phyloP scores from a whole-genome alignment of 2,797 vertebrate genomes.

The Scolopax rusticola region DNA sequence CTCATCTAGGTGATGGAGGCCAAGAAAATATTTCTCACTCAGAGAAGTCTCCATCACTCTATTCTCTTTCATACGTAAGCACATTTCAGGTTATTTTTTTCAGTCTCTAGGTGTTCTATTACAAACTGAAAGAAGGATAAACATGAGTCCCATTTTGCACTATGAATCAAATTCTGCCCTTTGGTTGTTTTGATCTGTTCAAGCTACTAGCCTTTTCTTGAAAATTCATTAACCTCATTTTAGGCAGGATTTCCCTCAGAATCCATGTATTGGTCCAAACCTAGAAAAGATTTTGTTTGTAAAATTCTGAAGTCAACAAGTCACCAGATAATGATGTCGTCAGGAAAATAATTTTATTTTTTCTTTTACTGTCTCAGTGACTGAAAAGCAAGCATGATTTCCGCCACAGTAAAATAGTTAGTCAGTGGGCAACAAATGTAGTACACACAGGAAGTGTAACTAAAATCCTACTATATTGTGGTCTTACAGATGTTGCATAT shows the following conservation, averaged over 20 bases:
- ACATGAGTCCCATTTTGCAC: fast-evolving
- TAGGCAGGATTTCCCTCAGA: neutral
- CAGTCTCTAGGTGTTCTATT: neutral
- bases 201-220: neutral
- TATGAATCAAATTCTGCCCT: neutral
- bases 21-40: neutral
- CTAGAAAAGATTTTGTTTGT: neutral
- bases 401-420: neutral
- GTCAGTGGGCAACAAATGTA: neutral
- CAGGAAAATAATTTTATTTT: neutral
- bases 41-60: neutral
- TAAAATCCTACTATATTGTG: neutral
- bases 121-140: neutral
- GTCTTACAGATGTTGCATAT: neutral
- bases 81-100: neutral
- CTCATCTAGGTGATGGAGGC: neutral
- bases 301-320: neutral
- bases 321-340: neutral
- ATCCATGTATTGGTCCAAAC: neutral
- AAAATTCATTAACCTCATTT: neutral
- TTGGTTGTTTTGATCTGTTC: neutral
- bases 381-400: neutral
- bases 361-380: neutral
- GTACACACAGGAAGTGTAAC: neutral
- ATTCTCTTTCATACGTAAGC: neutral